Conservation (phyloP, 2,797 vertebrate species). For the Helostoma temminkii region DNA sequence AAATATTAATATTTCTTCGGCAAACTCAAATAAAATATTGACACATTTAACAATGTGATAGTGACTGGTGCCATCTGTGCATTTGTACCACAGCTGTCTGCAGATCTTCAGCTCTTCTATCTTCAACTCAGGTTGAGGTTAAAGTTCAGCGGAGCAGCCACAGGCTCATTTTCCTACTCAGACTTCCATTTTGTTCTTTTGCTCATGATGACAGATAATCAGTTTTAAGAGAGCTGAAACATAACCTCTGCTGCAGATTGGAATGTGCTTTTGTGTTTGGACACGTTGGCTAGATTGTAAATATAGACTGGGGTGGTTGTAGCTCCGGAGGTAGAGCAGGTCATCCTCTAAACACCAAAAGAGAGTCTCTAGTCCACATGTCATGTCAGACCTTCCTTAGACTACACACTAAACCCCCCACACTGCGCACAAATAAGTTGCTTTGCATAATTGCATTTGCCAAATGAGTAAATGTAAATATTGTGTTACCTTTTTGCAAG, state of each 20-base stretch:
- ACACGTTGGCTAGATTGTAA: slow-evolving; percentile 33
- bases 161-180: slow-evolving; percentile 16
- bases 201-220: slow-evolving; percentile 51
- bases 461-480: too few relatives aligned
- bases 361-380: too few relatives aligned
- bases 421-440: too few relatives aligned
- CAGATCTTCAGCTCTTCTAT: not conserved
- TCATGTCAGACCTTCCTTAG: too few relatives aligned
- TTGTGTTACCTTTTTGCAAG: too few relatives aligned
- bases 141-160: slow-evolving; percentile 25
- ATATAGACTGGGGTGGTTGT: too few relatives aligned
- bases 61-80: slow-evolving; percentile 25
- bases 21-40: slow-evolving; percentile 40
- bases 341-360: too few relatives aligned
- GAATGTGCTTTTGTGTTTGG: slow-evolving; percentile 70
- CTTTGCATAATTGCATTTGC: too few relatives aligned
- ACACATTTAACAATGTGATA: slow-evolving; percentile 26
- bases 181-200: not conserved
- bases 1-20: slow-evolving; percentile 40
- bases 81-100: not conserved
- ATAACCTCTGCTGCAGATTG: slow-evolving; percentile 33
- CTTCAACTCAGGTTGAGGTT: slow-evolving; percentile 18
- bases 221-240: slow-evolving; percentile 23
- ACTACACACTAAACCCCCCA: too few relatives aligned
- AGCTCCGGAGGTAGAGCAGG: too few relatives aligned